phyloP scores from a whole-genome alignment of 2,113 vertebrate species.

The Peromyscus maniculatus region DNA sequence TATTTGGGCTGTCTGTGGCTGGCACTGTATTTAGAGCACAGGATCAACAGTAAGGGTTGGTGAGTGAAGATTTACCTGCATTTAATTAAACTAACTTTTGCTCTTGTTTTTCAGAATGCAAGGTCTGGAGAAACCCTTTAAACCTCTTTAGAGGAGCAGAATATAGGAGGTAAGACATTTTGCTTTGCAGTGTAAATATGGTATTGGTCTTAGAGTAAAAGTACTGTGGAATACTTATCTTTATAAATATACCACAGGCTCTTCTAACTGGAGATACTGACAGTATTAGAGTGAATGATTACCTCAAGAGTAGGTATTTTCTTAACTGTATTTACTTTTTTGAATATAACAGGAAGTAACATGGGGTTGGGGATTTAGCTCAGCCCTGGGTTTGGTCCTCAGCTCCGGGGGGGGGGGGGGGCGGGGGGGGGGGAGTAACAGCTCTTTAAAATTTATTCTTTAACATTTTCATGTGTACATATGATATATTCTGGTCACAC shows the following conservation, averaged over 20 bases:
- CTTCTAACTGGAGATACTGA: constrained; percentile 18
- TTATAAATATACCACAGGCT: constrained; percentile 13
- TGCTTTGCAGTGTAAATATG: constrained; percentile 64
- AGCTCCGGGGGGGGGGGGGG: too few species aligned
- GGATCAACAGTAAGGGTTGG: not conserved
- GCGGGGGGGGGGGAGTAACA: not conserved
- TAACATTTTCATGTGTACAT: not conserved
- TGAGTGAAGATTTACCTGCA: constrained; percentile 36
- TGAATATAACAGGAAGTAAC: not conserved
- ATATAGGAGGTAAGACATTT: constrained; percentile 94
- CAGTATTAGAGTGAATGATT: constrained; percentile 38
- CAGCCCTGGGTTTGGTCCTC: too few species aligned
- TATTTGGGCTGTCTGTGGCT: constrained; percentile 12
- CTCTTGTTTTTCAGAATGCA: constrained; percentile 92
- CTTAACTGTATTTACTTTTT: constrained; percentile 29
- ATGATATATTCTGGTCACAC: not conserved
- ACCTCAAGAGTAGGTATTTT: not conserved
- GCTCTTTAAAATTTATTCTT: not conserved
- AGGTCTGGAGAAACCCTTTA: constrained; percentile 98
- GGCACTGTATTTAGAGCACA: not conserved
- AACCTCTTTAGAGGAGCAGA: constrained; percentile 99
- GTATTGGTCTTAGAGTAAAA: constrained; percentile 40
- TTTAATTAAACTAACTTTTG: constrained; percentile 43
- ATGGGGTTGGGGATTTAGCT: too few species aligned
- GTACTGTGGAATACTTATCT: not conserved